Conservation (phyloP, 1,140 invertebrate genomes). For the Nasonia vitripennis region DNA sequence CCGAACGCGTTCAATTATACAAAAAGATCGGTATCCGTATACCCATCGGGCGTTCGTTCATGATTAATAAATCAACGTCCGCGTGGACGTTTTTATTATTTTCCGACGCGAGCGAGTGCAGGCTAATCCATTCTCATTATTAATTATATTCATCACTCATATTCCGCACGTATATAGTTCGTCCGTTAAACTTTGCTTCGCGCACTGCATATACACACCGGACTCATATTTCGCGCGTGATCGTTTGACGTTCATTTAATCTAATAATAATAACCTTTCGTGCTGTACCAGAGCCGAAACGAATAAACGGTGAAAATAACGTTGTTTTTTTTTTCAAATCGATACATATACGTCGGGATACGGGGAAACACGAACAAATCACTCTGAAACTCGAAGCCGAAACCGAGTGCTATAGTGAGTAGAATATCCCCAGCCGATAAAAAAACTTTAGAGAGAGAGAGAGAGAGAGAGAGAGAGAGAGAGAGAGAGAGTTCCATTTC, state of each 20-base stretch:
- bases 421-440: background rate
- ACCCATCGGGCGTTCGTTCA: background rate
- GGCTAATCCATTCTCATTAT: background rate
- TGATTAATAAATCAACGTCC: background rate
- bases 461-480: background rate
- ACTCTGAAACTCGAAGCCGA: background rate
- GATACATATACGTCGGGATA: too few relatives aligned
- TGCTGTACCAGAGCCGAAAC: background rate
- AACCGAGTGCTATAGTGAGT: background rate
- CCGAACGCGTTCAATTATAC: background rate
- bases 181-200: background rate
- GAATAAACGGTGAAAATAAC: background rate
- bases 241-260: background rate
- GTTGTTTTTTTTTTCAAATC: background rate
- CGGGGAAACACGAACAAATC: background rate
- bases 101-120: background rate
- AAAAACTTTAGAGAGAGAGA: background rate
- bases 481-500: background rate
- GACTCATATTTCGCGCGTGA: background rate
- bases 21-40: background rate
- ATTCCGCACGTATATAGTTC: background rate
- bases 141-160: constrained; percentile 4
- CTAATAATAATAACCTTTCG: background rate
- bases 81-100: constrained; percentile 1
- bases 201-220: too few relatives aligned